Evolutionary conservation across 2,113 vertebrate genomes (phyloP).

Genomic region (Caranx ignobilis): DNA sequence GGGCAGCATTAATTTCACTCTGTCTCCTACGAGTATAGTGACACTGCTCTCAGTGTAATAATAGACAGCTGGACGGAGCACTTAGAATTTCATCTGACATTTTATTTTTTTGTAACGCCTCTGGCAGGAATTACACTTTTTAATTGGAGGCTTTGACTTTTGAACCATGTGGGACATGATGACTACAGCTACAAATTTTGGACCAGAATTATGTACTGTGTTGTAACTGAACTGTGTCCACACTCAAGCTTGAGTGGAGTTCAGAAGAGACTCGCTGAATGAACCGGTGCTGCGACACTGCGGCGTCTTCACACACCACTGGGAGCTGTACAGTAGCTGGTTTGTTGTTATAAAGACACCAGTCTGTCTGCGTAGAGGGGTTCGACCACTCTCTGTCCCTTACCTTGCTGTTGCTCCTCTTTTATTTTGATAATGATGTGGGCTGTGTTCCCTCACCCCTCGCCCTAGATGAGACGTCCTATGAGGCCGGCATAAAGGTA

Average conservation of each 20-base stretch:
- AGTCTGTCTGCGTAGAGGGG: slow-evolving; percentile 3
- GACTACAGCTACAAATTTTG: not conserved
- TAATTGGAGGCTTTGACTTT: slow-evolving; percentile 29
- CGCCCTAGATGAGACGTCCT: slow-evolving; percentile 81
- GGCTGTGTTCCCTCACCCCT: slow-evolving; percentile 73
- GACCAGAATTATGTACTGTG: not conserved
- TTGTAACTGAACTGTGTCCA: slow-evolving; percentile 7
- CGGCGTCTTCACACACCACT: not conserved
- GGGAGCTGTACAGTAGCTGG: slow-evolving; percentile 15
- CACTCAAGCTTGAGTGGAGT: slow-evolving; percentile 8
- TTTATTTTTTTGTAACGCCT: slow-evolving; percentile 28
- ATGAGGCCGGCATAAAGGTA: slow-evolving; percentile 85
- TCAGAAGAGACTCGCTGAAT: slow-evolving; percentile 50
- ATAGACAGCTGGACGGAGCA: slow-evolving; percentile 29
- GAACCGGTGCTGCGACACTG: slow-evolving; percentile 11
- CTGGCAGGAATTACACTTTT: slow-evolving; percentile 29
- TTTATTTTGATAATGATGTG: slow-evolving; percentile 62
- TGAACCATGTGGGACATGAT: slow-evolving; percentile 6
- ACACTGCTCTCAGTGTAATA: slow-evolving; percentile 11
- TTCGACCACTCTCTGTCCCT: slow-evolving; percentile 34
- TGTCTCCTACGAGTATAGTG: slow-evolving; percentile 27
- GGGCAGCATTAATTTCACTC: slow-evolving; percentile 49
- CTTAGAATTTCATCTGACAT: slow-evolving; percentile 21
- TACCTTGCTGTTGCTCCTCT: slow-evolving; percentile 37
- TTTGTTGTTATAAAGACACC: not conserved